A percentile compares a stretch with the other conserved stretches of the same genome.
These are phyloP conservation scores for Tortricodes alternella DNA, from an alignment of 2,888 invertebrate genomes.

Conservation along the genomic window DNA sequence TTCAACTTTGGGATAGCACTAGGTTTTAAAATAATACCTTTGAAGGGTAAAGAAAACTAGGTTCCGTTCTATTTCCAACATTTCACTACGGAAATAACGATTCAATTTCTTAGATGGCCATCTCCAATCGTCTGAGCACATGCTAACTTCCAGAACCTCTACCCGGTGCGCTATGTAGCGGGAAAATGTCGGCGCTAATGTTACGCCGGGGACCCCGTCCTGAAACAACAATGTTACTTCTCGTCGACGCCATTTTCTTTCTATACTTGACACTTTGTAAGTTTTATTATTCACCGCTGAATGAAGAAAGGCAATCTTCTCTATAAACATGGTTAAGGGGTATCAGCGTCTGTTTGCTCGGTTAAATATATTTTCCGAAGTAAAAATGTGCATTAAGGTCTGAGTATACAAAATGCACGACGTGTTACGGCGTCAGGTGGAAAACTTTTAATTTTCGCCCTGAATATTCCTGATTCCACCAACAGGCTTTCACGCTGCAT, in stretches of 20 bases:
- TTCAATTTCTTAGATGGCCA: conserved; percentile 23
- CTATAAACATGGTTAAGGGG: no score
- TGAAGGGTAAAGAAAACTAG: conserved; percentile 7
- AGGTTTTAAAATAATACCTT: not conserved
- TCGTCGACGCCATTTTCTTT: conserved; percentile 34
- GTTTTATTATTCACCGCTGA: not conserved
- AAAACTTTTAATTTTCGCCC: not conserved
- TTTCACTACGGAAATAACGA: conserved; percentile 13
- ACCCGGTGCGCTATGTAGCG: not conserved
- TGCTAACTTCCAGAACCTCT: conserved; percentile 10
- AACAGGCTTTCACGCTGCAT: not conserved
- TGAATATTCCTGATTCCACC: not conserved
- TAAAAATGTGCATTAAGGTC: conserved; percentile 1
- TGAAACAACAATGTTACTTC: conserved; percentile 41
- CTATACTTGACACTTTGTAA: conserved; percentile 13
- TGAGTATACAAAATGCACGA: conserved; percentile 5
- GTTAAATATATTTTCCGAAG: conserved; percentile 2
- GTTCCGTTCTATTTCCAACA: conserved; percentile 2
- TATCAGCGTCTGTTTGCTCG: not conserved
- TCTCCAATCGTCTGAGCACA: conserved; percentile 17
- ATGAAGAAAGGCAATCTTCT: not conserved
- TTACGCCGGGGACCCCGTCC: conserved; percentile 45
- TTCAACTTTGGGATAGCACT: not conserved
- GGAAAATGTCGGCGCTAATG: conserved; percentile 44
- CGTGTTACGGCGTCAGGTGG: not conserved